These are phyloP conservation scores for Callinectes sapidus DNA, from an alignment of 2,888 invertebrate species.

Conservation along the genomic window DNA sequence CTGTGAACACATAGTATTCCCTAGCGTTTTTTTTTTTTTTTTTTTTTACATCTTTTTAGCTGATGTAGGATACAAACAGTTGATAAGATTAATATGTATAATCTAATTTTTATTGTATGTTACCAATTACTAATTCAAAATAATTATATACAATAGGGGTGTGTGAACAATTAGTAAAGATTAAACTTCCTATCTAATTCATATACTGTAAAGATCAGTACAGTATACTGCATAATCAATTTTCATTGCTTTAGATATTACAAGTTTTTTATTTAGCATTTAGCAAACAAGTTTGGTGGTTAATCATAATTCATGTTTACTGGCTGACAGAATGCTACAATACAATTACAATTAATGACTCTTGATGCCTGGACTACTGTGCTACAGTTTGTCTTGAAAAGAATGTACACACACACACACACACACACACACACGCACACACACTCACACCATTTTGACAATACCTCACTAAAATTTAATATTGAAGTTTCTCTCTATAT, in stretches of 20 bases:
- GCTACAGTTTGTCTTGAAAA: not conserved
- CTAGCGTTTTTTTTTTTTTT: too few species aligned
- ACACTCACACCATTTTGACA: constrained; percentile 5
- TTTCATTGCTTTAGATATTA: not conserved
- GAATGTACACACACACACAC: not conserved
- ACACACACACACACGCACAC: constrained; percentile 8
- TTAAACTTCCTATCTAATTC: not conserved
- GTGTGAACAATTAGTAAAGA: constrained; percentile 39
- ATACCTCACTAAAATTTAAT: constrained; percentile 21
- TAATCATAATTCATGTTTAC: not conserved
- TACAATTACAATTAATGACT: not conserved
- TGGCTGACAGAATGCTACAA: not conserved
- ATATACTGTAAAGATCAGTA: not conserved
- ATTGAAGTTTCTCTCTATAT: not conserved
- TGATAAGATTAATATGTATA: not conserved
- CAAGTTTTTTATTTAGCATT: not conserved
- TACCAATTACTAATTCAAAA: constrained; percentile 52
- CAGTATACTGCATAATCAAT: not conserved
- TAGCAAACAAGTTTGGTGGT: not conserved
- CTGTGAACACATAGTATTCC: too few species aligned
- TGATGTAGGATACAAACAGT: not conserved
- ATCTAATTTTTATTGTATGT: constrained; percentile 51
- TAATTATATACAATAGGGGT: constrained; percentile 51
- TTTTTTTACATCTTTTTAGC: not conserved
- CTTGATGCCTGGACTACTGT: not conserved